Conservation (phyloP, 1,140 invertebrate genomes). For the Zaprionus davidi region DNA sequence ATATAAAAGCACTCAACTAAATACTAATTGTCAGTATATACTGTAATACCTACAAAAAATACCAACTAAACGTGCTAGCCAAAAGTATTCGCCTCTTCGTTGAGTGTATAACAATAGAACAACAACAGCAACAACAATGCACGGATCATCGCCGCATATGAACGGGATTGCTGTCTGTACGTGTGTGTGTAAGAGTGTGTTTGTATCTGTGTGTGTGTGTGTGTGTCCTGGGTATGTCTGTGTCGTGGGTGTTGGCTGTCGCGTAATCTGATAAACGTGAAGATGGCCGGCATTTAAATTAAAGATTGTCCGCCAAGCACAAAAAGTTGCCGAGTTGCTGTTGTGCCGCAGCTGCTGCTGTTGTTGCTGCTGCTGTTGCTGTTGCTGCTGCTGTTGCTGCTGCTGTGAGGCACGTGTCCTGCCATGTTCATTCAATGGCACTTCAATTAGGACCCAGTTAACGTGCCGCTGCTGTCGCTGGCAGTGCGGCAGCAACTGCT, state of each 20-base stretch:
- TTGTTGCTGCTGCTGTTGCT: slow-evolving; percentile 9
- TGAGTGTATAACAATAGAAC: slow-evolving; percentile 7
- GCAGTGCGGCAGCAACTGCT: not conserved
- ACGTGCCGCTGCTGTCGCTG: slow-evolving; percentile 4
- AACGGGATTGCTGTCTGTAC: not conserved
- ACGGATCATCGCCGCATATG: not conserved
- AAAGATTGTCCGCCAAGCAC: slow-evolving; percentile 74
- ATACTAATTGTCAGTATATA: not conserved
- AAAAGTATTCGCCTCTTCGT: not conserved
- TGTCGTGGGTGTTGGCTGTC: slow-evolving; percentile 54
- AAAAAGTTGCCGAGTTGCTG: slow-evolving; percentile 63
- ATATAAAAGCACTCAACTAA: too few species aligned
- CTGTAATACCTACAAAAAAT: not conserved
- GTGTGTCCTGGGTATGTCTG: slow-evolving; percentile 14
- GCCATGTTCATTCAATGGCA: slow-evolving; percentile 45
- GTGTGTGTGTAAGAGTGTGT: not conserved
- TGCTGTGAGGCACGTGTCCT: slow-evolving; percentile 30
- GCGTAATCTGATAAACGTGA: slow-evolving; percentile 78
- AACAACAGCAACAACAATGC: slow-evolving; percentile 10
- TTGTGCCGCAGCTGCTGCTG: slow-evolving; percentile 10
- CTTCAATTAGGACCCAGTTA: slow-evolving; percentile 53
- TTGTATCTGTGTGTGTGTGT: slow-evolving; percentile 20
- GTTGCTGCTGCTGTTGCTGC: slow-evolving; percentile 10
- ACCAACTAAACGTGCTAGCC: not conserved
- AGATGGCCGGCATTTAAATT: slow-evolving; percentile 81